Base-by-base conservation (phyloP, 2,888 invertebrate genomes). In the Bruchidius siliquastri region DNA sequence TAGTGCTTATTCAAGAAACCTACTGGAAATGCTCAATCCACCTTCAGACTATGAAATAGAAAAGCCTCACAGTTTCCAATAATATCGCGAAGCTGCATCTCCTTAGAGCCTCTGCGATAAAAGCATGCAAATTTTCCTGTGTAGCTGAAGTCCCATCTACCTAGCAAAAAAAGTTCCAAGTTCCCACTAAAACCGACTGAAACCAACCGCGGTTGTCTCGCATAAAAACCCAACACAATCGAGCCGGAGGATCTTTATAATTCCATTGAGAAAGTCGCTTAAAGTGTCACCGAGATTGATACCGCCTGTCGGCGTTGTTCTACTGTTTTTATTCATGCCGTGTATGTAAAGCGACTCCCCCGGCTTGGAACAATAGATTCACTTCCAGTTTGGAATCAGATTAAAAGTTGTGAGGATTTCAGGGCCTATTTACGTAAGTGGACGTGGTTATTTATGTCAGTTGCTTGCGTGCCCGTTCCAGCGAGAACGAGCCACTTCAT, bases 241-340 rank as follows among this genome's bases (percentile, higher is more conserved):
- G 49, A 8, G 49, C 49, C 18, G 6, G 18, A 13, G 49, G 49
- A 49, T 49, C 49, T 49, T 49, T 49, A 49, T 49, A 49, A 49
- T 13, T 49, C 49, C 67, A 22, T 70, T 72, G 68, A 49, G 70
- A 72, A 71, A 72, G 67, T 72, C 74, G 49, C 73, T 71, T 76
- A 67, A 76, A 78, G 79, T 79, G 77, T 77, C 78, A 78, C 76
- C 71, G 75, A 79, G 80, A 81, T 79, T 78, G 81, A 81, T 80
- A 76, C 75, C 18, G 49, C 10, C 49, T 32, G 75, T 76, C 74
- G 79, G 77, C 78, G 75, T 72, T 73, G 76, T 72, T 79, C 79
- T 77, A 75, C 78, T 77, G 76, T 80, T 78, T 78, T 79, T 79
- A 80, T 80, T 81, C 80, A 77, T 77, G 49, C 6, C 49, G 76